These are phyloP conservation scores for Pomatorhinus ruficollis DNA, from an alignment of 2,113 vertebrate genomes.

Conservation along the genomic window DNA sequence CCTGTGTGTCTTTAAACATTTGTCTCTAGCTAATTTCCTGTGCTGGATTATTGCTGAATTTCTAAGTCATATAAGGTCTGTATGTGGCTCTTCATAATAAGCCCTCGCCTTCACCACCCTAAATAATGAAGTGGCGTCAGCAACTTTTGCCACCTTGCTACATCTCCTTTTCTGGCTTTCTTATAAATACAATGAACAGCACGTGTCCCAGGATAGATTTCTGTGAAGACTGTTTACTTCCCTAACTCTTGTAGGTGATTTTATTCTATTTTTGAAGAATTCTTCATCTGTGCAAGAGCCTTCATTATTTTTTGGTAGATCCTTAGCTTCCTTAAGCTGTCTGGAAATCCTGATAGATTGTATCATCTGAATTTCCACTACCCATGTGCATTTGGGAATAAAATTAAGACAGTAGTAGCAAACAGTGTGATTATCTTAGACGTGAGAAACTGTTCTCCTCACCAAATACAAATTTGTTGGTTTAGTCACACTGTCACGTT, in stretches of 20 bases:
- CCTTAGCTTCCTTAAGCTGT: background rate
- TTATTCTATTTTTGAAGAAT: background rate
- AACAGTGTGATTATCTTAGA: background rate
- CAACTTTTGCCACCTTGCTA: background rate
- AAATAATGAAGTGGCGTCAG: background rate
- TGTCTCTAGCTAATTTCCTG: background rate
- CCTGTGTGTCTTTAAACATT: background rate
- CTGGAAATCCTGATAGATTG: background rate
- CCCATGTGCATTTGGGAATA: background rate
- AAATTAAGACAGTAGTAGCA: background rate
- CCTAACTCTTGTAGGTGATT: background rate
- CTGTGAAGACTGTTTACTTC: background rate
- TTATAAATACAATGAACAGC: background rate
- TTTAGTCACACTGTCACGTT: background rate
- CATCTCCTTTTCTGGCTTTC: background rate
- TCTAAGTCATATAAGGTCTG: background rate
- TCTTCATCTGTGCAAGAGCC: background rate
- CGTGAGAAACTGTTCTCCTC: background rate
- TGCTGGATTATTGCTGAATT: background rate
- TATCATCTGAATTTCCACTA: background rate
- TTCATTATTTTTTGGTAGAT: background rate
- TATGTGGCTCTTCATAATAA: background rate
- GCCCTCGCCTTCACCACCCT: background rate
- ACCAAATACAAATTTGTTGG: background rate
- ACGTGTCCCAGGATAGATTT: background rate